Base-by-base conservation (phyloP, 2,113 vertebrate species). In the Dicentrarchus labrax region DNA sequence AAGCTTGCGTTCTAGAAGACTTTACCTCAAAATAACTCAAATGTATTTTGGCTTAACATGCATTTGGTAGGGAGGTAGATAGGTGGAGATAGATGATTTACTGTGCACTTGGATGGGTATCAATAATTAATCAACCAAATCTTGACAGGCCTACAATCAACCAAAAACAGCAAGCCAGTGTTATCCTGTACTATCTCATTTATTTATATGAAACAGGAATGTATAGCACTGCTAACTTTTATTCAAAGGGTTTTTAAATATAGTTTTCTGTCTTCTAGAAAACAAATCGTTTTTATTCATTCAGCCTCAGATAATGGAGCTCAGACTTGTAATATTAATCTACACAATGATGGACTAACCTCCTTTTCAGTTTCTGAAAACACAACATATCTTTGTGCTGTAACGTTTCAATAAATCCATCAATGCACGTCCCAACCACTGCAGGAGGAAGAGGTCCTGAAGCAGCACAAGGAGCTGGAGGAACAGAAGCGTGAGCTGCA, bases 401-500 rank as follows among this genome's bases (percentile, higher is more conserved):
- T 39, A 19, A 45, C 19, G 13, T 50, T 71, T 74, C 51, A 72
- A 73, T 83, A 79, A 79, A 91, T 85, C 41, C 12, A 39, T 62
- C 39, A 1, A 53, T 61, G 13, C 15, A 16, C 1, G 9, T 80
- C 9, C 72, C 36, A 56, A 47, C 73, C 57, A 16, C 73, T 88
- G 86, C 93, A 95, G 15, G 96, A 97, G 86, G 96, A 97, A 74
- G 94, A 95, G 79, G 59, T 94, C 15, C 90, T 82, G 76, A 95
- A 88, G 24, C 91, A 86, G 53, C 91, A 92, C 50, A 92, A 86
- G 72, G 94, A 96, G 17, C 88, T 98, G 17, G 96, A 98, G 30
- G 88, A 89, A 0, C 96, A 94, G 51, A 94, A 84, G 78, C 92
- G 87, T 72, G 95, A 96, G 38, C 90, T 98, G 13, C 96, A 94